Evolutionary conservation across 1,140 invertebrate species (phyloP).

Genomic region (Drosophila lacertosa): DNA sequence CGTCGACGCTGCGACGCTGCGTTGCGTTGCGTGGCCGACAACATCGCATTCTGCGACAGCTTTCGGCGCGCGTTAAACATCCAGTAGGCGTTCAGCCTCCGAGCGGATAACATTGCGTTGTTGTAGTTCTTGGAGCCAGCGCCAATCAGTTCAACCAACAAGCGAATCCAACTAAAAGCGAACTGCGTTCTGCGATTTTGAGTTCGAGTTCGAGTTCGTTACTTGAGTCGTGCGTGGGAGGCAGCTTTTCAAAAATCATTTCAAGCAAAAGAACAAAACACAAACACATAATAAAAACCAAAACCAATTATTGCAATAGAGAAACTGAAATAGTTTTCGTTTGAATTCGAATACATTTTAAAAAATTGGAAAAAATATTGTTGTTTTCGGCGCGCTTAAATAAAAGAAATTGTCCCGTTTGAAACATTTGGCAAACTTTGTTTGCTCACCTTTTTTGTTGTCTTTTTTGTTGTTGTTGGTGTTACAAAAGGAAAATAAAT

Average conservation of each 20-base stretch:
- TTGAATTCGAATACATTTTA: too few relatives aligned
- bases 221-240: constrained; percentile 22
- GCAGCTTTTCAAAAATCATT: background rate
- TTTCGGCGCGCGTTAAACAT: constrained; percentile 72
- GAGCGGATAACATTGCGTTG: constrained; percentile 84
- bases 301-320: background rate
- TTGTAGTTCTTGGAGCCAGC: constrained; percentile 75
- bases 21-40: constrained; percentile 59
- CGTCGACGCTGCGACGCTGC: constrained; percentile 17
- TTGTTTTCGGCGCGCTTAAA: background rate
- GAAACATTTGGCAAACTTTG: background rate
- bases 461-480: constrained; percentile 14
- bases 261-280: background rate
- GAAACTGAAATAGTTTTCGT: background rate
- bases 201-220: constrained; percentile 38
- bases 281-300: background rate
- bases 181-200: constrained; percentile 6
- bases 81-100: constrained; percentile 84
- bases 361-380: background rate
- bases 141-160: constrained; percentile 17
- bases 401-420: background rate
- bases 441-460: constrained; percentile 9
- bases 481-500: constrained; percentile 24
- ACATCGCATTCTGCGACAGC: constrained; percentile 67
- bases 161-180: constrained; percentile 21